A percentile compares a stretch with the other conserved stretches of the same genome.
Evolutionary conservation across 2,797 vertebrate species (phyloP).

Genomic region (Prionace glauca): DNA sequence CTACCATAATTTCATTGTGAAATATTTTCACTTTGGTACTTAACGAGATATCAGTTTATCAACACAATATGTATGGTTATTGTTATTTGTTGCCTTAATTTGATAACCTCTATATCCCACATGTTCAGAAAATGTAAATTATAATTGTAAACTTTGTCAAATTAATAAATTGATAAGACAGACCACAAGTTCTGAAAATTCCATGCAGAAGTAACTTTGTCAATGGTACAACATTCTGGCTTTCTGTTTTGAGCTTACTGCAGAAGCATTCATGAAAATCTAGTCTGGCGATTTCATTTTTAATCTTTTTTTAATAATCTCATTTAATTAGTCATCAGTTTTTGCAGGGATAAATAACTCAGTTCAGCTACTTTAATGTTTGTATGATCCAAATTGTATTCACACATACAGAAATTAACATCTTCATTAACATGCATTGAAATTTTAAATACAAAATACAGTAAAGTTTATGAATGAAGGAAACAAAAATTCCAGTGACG

Average conservation of each 20-base stretch:
- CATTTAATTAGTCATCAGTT: neutral
- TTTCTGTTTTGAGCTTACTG: neutral
- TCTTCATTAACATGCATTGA: neutral
- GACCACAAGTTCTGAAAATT: constrained; percentile 18
- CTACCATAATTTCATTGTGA: constrained; percentile 31
- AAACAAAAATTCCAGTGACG: neutral
- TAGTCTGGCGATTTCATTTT: neutral
- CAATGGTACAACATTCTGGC: neutral
- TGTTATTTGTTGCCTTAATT: constrained; percentile 35
- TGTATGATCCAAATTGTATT: constrained; percentile 5
- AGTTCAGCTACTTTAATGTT: neutral
- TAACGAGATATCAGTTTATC: constrained; percentile 4
- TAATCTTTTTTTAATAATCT: neutral
- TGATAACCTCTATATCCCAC: constrained; percentile 10
- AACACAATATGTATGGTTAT: neutral
- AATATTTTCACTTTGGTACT: constrained; percentile 36
- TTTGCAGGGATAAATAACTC: neutral
- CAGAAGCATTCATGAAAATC: neutral
- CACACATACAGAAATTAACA: neutral
- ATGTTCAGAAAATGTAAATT: constrained; percentile 33
- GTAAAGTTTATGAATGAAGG: neutral
- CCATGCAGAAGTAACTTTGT: neutral
- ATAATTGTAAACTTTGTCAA: constrained; percentile 36
- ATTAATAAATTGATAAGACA: constrained; percentile 32
- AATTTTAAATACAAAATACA: neutral